These are phyloP conservation scores for Physella acuta DNA, from an alignment of 1,140 invertebrate species.

Conservation along the genomic window DNA sequence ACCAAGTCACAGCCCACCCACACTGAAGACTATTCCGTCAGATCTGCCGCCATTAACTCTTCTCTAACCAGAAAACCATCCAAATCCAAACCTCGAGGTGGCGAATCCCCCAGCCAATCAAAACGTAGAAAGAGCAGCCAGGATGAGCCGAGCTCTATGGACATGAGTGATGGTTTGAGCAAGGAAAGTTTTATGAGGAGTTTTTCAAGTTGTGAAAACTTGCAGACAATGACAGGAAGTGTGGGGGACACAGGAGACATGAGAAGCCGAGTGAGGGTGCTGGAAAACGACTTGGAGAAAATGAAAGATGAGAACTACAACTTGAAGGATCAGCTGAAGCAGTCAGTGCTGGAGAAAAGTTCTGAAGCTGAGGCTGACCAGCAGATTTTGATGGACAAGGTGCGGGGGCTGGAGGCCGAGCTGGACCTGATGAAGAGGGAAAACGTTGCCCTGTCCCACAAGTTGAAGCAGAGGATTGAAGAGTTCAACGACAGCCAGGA, in stretches of 20 bases:
- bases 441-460: conserved; percentile 26
- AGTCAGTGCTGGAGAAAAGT: conserved; percentile 11
- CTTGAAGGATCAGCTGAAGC: conserved; percentile 7
- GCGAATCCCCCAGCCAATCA: conserved; percentile 12
- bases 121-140: conserved; percentile 15
- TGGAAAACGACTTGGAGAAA: not conserved
- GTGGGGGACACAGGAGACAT: not conserved
- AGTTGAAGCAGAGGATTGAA: conserved; percentile 23
- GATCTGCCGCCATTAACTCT: not conserved
- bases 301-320: conserved; percentile 9
- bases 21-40: not conserved
- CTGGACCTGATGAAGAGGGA: conserved; percentile 29
- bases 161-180: not conserved
- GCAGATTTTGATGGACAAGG: conserved; percentile 19
- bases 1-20: not conserved
- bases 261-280: not conserved
- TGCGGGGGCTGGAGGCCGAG: conserved; percentile 21
- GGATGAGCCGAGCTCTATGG: not conserved
- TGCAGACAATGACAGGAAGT: not conserved
- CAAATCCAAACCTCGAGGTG: conserved; percentile 17
- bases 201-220: conserved; percentile 6
- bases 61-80: conserved; percentile 6
- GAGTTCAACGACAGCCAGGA: conserved; percentile 30
- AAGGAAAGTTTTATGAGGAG: not conserved
- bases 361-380: conserved; percentile 20